A percentile compares a stretch with the other conserved stretches of the same genome.
phyloP scores from a whole-genome alignment of 2,888 invertebrate genomes.

The Eubasilissa splendida region DNA sequence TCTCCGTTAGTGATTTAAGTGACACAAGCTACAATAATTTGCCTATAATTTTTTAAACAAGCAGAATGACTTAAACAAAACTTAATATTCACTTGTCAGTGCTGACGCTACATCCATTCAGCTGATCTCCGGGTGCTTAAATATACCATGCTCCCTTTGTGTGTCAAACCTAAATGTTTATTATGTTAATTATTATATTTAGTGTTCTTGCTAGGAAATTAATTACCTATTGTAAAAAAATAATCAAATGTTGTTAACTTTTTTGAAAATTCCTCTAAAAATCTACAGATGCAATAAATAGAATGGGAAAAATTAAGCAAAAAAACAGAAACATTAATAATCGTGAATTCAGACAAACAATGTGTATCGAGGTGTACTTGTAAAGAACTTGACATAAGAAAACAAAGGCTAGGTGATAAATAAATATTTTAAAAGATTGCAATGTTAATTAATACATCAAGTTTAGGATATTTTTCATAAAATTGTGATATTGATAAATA shows the following conservation, averaged over 20 bases:
- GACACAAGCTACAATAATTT: constrained; percentile 2
- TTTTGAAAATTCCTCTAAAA: no score
- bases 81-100: constrained; percentile 36
- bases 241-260: not conserved
- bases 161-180: constrained; percentile 35
- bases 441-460: no score
- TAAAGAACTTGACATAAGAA: no score
- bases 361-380: not conserved
- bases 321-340: not conserved
- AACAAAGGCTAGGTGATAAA: no score
- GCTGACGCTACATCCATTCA: constrained; percentile 6
- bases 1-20: constrained; percentile 1
- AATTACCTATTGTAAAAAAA: not conserved
- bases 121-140: not conserved
- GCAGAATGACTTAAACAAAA: constrained; percentile 24
- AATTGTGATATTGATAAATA: no score
- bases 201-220: not conserved
- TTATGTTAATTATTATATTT: not conserved
- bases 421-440: no score
- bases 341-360: not conserved
- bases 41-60: constrained; percentile 17
- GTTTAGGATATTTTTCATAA: no score
- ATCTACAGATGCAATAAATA: no score
- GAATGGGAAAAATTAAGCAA: not conserved
- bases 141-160: constrained; percentile 21